Conservation (phyloP, 2,797 vertebrate species). For the Merluccius polli region DNA sequence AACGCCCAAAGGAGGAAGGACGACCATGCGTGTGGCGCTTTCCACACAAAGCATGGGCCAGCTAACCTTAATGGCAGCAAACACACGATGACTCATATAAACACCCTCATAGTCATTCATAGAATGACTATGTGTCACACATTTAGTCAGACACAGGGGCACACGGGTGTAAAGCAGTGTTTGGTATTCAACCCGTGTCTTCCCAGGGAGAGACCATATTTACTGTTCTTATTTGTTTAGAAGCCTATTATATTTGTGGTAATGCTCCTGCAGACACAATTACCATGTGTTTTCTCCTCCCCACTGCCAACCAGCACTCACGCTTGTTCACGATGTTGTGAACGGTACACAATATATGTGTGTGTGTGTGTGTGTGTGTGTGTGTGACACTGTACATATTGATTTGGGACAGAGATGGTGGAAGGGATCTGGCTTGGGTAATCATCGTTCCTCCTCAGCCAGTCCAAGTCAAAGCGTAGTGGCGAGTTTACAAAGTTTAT, state of each 20-base stretch:
- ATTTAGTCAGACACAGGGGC: not conserved
- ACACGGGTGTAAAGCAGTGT: not conserved
- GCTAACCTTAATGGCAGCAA: not conserved
- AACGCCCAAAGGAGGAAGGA: no score
- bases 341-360: slow-evolving; percentile 8
- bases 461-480: not conserved
- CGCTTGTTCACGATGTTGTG: slow-evolving; percentile 7
- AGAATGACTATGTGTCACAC: not conserved
- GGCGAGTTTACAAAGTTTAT: not conserved
- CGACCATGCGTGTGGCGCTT: not conserved
- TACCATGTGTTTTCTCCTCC: slow-evolving; percentile 6
- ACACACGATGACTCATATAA: not conserved
- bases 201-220: slow-evolving; percentile 16
- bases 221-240: slow-evolving; percentile 23
- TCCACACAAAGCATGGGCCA: slow-evolving; percentile 8
- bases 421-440: not conserved
- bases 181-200: slow-evolving; percentile 16
- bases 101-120: slow-evolving; percentile 1
- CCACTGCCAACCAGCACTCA: slow-evolving; percentile 10
- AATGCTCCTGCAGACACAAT: slow-evolving; percentile 15
- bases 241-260: slow-evolving; percentile 17
- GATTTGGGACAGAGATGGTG: not conserved
- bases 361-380: slow-evolving; percentile 7
- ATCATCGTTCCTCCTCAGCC: not conserved
- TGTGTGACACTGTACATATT: slow-evolving; percentile 1